A percentile compares a stretch with the other conserved stretches of the same genome.
Evolutionary conservation across 2,113 vertebrate genomes (phyloP).

Genomic region (Leucopsar rothschildi): DNA sequence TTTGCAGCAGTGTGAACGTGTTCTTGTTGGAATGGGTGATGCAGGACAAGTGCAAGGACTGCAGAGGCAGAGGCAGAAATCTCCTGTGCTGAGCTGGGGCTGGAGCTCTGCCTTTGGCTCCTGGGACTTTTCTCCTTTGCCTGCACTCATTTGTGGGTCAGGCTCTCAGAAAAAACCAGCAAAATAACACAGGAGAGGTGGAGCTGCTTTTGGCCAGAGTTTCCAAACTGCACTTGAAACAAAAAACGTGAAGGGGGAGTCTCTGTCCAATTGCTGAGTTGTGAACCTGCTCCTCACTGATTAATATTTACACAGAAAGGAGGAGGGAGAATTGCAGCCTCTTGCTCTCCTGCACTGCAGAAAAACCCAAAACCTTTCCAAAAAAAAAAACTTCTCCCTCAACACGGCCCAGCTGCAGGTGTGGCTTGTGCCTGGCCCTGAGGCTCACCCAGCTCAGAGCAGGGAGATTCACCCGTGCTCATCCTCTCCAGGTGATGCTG

Average conservation of each 20-base stretch:
- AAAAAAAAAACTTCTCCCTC: neutral
- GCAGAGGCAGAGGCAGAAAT: neutral
- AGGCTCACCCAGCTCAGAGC: neutral
- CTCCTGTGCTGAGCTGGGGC: neutral
- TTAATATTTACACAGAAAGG: neutral
- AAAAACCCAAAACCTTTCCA: neutral
- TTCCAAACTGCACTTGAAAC: neutral
- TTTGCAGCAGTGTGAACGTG: neutral
- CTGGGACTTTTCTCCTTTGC: neutral
- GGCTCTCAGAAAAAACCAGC: neutral
- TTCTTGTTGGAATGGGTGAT: neutral
- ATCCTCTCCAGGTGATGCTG: neutral
- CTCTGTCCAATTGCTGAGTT: neutral
- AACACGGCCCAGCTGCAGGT: neutral
- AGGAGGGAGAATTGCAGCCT: neutral
- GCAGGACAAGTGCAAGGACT: neutral
- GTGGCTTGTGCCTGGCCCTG: neutral
- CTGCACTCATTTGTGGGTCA: neutral
- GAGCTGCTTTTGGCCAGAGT: neutral
- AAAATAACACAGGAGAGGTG: neutral
- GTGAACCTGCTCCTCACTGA: neutral
- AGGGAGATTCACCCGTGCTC: rapidly evolving
- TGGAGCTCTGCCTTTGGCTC: neutral
- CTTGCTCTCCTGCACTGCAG: neutral
- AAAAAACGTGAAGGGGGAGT: neutral